These are phyloP conservation scores for Pseudochirops cupreus DNA, from an alignment of 2,797 vertebrate genomes.

Conservation along the genomic window DNA sequence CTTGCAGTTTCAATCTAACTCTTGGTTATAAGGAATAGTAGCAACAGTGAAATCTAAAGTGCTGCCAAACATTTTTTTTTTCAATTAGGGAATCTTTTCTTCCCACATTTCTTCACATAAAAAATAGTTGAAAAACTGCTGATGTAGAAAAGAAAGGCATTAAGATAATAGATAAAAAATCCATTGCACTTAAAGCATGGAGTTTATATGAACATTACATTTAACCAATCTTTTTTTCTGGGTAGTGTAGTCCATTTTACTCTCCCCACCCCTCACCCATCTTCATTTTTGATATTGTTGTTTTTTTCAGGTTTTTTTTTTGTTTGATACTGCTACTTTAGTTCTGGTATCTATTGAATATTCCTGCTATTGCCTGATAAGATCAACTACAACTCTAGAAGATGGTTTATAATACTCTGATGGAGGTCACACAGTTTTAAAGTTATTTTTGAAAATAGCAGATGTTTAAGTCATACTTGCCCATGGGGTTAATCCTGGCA, in stretches of 20 bases:
- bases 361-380: background rate
- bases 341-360: background rate
- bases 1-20: background rate
- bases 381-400: background rate
- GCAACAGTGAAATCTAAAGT: background rate
- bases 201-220: slow-evolving; percentile 23
- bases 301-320: background rate
- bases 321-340: background rate
- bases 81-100: background rate
- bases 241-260: background rate
- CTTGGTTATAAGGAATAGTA: background rate
- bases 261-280: background rate
- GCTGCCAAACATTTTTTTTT: background rate
- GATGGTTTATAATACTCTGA: background rate
- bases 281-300: background rate
- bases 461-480: background rate
- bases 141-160: slow-evolving; percentile 12
- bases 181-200: background rate
- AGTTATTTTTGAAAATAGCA: background rate
- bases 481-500: background rate
- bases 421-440: background rate
- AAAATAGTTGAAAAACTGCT: background rate
- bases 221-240: slow-evolving; percentile 1
- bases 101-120: background rate
- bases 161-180: background rate